Conservation (phyloP, 2,113 vertebrate species). For the Myrmecobius fasciatus region DNA sequence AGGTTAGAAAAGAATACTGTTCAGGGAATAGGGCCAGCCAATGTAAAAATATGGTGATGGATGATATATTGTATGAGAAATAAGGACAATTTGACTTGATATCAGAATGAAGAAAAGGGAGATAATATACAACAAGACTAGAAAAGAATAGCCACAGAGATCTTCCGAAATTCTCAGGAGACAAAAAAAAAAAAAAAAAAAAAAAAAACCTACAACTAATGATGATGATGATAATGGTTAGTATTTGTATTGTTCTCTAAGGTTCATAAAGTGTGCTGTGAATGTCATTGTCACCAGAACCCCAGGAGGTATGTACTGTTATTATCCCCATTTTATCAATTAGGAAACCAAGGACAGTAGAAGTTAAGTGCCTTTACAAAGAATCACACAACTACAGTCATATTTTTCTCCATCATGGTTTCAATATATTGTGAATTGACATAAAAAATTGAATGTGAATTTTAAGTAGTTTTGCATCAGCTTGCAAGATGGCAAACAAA, state of each 20-base stretch:
- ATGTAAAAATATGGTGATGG: neutral
- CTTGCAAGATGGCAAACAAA: neutral
- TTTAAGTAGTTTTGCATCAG: neutral
- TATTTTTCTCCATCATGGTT: neutral
- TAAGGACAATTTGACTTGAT: neutral
- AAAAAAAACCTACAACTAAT: neutral
- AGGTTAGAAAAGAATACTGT: neutral
- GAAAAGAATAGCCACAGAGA: neutral
- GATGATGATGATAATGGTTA: neutral
- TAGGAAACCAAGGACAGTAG: neutral
- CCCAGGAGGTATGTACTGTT: neutral
- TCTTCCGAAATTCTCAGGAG: neutral
- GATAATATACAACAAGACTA: neutral
- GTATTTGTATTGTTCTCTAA: neutral
- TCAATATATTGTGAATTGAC: neutral
- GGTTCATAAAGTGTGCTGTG: neutral
- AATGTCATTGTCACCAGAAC: neutral
- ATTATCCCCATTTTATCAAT: neutral
- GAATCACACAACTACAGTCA: neutral
- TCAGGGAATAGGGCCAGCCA: neutral
- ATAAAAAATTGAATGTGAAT: neutral
- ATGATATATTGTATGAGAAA: neutral
- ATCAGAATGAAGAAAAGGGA: neutral
- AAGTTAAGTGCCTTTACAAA: neutral
- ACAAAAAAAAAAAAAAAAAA: neutral